Base-by-base conservation (phyloP, 2,888 invertebrate genomes). In the Linyphia triangularis region DNA sequence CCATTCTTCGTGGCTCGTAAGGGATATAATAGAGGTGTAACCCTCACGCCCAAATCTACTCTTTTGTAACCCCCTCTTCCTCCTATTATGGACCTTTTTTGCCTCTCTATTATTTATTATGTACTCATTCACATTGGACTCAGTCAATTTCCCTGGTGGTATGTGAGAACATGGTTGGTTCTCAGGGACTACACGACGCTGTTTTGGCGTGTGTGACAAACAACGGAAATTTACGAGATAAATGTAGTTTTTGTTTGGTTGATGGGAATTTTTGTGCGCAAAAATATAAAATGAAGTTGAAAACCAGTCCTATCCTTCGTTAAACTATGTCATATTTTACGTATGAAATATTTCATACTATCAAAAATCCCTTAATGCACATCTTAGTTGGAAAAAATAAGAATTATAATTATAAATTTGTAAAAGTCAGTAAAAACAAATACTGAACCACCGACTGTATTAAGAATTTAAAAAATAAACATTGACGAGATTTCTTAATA, bases 21-120 rank as follows among this genome's bases (percentile, higher is more conserved):
- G 72, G 78, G 51, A 30, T 81, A 86, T 86, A 86, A 86, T 86
- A 81, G 73, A 73, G 86, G 86, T 81, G 75, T 86, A 86, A 81
- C 86, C 86, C 86, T 86, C 86, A 86, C 79, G 81, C 86, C 73
- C 81, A 63, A 75, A 67, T 73, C 61, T 72, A 72, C 81, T 81
- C 79, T 75, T 86, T 43, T 72, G 28, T 75, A 43, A 63, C 51
- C 70, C 40, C 72, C 70, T 84, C 67, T 65, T 65, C 77, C 22
- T 30, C 59, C 65, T 30, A 67, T 57, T 67, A 24, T 40, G 24
- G 43, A 51, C 24, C 33, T 70, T 85, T 59, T 72, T 79, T 69
- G 26, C 7, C 26, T n/a, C 22, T 77, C 22, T 70, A 40, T 70
- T 43, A 10, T 43, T 24, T 37, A 37, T 77, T 77, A 77, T 77